Evolutionary conservation across 2,113 vertebrate species (phyloP).

Genomic region (Origma solitaria): DNA sequence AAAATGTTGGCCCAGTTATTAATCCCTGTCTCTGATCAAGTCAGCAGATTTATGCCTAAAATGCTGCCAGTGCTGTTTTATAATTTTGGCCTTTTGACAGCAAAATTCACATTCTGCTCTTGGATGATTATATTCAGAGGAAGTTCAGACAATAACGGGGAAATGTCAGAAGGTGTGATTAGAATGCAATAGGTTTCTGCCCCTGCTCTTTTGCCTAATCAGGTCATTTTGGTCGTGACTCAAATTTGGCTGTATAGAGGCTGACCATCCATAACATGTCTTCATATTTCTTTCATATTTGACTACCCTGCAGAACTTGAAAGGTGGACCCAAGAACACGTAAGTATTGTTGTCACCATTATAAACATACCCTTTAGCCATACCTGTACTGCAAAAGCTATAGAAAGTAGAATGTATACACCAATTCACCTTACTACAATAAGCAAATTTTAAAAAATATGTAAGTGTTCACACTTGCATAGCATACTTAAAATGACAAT

Average conservation of each 20-base stretch:
- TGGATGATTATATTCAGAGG: not conserved
- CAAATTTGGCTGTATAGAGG: not conserved
- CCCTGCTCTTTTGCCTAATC: not conserved
- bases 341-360: not conserved
- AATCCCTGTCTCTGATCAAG: constrained; percentile 36
- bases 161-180: not conserved
- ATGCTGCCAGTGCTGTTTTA: constrained; percentile 38
- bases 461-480: not conserved
- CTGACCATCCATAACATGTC: not conserved
- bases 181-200: not conserved
- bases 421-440: not conserved
- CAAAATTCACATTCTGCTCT: constrained; percentile 20
- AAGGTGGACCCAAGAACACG: not conserved
- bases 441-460: not conserved
- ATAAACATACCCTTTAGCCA: not conserved
- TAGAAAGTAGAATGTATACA: not conserved
- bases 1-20: constrained; percentile 43
- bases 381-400: not conserved
- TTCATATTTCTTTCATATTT: not conserved
- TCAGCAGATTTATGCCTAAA: constrained; percentile 47
- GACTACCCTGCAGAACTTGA: not conserved
- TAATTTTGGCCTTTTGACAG: constrained; percentile 53
- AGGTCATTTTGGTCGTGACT: not conserved
- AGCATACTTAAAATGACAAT: not conserved
- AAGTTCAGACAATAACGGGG: not conserved